Base-by-base conservation (phyloP, 2,113 vertebrate species). In the Limanda limanda region DNA sequence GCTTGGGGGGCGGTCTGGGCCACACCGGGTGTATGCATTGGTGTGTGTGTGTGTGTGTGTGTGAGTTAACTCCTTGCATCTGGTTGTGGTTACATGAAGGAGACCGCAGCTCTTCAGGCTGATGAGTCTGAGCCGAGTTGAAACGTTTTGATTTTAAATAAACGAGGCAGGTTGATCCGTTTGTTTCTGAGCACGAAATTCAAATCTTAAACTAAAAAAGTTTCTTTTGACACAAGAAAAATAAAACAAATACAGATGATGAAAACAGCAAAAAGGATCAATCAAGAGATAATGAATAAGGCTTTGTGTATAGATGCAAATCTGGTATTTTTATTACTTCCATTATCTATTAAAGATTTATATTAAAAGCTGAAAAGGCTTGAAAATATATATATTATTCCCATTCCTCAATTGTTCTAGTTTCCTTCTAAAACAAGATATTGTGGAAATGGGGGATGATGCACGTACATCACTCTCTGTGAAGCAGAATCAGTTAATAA, bases 11-110 rank as follows among this genome's bases (percentile, higher is more conserved):
- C 0, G 31, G 69, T 61, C 48, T 74, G 57, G 54, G 65, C 75
- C 64, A 23, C 37, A 59, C 48, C 25, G 51, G 1, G 66, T 68
- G 57, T 68, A 56, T 61, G 23, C 4, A 11, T 47, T 11, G 3
- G 45, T 17, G 45, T 47, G 45, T 37, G 67, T 66, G 48, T 31
- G 23, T 61, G 47, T 63, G 6, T 31, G 31, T 31, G 31, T 57
- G 73, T 61, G 64, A 12, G 42, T 70, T 76, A 72, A 85, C 72
- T 69, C 61, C 35, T 24, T 37, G 27, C 73, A 86, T 87, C 77
- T 91, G 88, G 68, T 63, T 51, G 77, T 62, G 87, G 78, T 91
- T 87, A 89, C 58, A 89, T 86, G 83, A 85, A 86, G 68, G 77
- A 21, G 76, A 68, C 77, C 67, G 21, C 79, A 77, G 68, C 58